Evolutionary conservation across 2,797 vertebrate species (phyloP).

Genomic region (Acrossocheilus fasciatus): DNA sequence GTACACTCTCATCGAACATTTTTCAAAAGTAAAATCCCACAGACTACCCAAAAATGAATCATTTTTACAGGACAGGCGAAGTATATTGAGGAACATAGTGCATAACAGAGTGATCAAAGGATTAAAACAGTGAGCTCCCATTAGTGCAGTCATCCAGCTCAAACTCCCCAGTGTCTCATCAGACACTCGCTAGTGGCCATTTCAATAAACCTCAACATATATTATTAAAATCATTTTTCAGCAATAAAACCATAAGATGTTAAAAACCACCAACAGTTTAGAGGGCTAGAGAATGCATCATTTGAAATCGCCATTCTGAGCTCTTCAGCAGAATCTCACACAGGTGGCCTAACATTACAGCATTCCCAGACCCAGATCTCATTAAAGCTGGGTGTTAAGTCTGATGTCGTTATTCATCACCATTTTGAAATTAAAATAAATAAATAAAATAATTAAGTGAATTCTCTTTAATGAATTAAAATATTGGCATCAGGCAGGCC

Average conservation of each 20-base stretch:
- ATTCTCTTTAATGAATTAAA: not conserved
- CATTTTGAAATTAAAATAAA: not conserved
- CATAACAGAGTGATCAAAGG: conserved; percentile 24
- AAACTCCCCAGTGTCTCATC: conserved; percentile 28
- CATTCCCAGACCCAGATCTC: conserved; percentile 61
- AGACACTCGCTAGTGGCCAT: conserved; percentile 1
- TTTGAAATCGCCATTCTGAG: not conserved
- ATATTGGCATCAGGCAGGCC: too few relatives aligned
- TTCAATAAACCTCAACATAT: conserved; percentile 27
- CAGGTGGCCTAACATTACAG: conserved; percentile 57
- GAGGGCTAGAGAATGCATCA: not conserved
- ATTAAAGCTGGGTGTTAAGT: conserved; percentile 65
- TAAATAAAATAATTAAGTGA: not conserved
- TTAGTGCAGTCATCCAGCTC: conserved; percentile 9
- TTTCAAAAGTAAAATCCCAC: not conserved
- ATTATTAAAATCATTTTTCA: conserved; percentile 8
- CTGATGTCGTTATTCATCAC: not conserved
- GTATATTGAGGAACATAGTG: conserved; percentile 5
- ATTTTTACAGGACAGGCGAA: not conserved
- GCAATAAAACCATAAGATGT: not conserved
- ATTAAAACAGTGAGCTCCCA: conserved; percentile 27
- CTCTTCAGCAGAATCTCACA: conserved; percentile 58
- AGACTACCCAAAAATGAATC: not conserved
- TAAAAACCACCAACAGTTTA: not conserved
- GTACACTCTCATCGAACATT: not conserved